Percentiles rank a stretch among this genome's conserved stretches.
These are phyloP conservation scores for Amphiura filiformis DNA, from an alignment of 35 echinoderm and acorn worm species.

Conservation along the genomic window DNA sequence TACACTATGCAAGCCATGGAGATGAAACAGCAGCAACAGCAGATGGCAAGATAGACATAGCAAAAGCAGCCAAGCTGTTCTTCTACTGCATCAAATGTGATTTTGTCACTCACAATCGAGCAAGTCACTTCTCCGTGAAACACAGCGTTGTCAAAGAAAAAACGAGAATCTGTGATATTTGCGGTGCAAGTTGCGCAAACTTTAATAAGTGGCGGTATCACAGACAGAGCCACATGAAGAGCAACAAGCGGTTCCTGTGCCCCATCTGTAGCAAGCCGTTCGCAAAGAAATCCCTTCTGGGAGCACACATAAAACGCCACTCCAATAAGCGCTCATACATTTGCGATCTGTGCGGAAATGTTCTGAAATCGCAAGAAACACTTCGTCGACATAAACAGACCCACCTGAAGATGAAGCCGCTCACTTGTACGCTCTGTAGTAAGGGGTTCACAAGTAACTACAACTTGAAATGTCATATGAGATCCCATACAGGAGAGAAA, in stretches of 20 bases:
- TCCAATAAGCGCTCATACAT: background rate
- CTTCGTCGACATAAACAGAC: slow-evolving; percentile 38
- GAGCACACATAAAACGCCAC: background rate
- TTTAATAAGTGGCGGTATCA: background rate
- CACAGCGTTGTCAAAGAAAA: background rate
- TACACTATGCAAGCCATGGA: background rate
- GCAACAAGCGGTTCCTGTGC: background rate
- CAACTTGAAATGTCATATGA: slow-evolving; percentile 61
- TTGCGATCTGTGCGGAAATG: slow-evolving; percentile 46
- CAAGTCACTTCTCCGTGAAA: background rate
- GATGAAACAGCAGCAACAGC: background rate
- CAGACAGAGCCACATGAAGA: background rate
- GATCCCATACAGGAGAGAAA: no score
- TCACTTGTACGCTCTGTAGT: slow-evolving; percentile 40
- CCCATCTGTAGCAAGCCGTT: background rate
- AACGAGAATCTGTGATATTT: background rate
- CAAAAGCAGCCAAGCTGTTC: background rate
- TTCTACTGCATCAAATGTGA: background rate
- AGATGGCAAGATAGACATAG: background rate
- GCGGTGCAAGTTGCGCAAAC: background rate
- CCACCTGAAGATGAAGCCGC: slow-evolving; percentile 53
- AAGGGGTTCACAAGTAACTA: slow-evolving; percentile 53
- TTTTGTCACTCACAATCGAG: background rate
- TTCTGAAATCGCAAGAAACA: slow-evolving; percentile 13
- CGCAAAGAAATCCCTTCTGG: background rate